Evolutionary conservation across 2,113 vertebrate genomes (phyloP), one percentile per base, ranked within the genome.

Genomic region (Apus apus): DNA sequence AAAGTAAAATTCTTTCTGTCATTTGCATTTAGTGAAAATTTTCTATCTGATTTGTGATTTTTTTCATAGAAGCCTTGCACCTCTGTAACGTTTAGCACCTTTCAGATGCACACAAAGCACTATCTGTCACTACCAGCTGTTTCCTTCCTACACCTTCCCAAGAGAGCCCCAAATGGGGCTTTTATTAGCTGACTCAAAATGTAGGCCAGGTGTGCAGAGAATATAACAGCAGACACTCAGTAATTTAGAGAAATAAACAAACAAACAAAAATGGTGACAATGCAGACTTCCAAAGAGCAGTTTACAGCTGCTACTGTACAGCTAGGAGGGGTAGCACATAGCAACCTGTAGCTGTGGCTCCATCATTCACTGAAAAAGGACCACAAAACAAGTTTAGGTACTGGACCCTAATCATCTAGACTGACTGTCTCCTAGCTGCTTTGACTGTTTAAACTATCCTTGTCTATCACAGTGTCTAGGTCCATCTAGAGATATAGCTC

Each of bases 141-240:
- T 92, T 82, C 45, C 58, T 85, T 73, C 43, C 74, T 50, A 20
- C n/a, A 79, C 48, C 81, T 71, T 91, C 94, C 87, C 86, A 25
- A 66, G 81, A 51, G 87, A 81, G 36, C 17, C 21, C 50, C 61
- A 40, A 70, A 61, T 13, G 12, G 46, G 71, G 32, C 71, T 84
- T 92, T 92, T 85, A 90, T 93, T 86, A 96, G 51, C 68, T 95
- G 79, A 43, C 76, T 94, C 54, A 80, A 94, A 86, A 79, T 64
- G 56, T 11, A 66, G 81, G 48, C 87, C 93, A 94, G 93, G 71
- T 96, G 93, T 76, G 51, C 40, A 78, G 36, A 62, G 17, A 18
- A 43, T 34, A 26, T 51, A 64, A 56, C 70, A 91, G 80, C 94
- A 93, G 68, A 81, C 66, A 27, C 45, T 85, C 81, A 75, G 73